Evolutionary conservation across 1,140 invertebrate species (phyloP), one percentile per base, ranked within the genome.

Genomic region (Diachasma alloeum): DNA sequence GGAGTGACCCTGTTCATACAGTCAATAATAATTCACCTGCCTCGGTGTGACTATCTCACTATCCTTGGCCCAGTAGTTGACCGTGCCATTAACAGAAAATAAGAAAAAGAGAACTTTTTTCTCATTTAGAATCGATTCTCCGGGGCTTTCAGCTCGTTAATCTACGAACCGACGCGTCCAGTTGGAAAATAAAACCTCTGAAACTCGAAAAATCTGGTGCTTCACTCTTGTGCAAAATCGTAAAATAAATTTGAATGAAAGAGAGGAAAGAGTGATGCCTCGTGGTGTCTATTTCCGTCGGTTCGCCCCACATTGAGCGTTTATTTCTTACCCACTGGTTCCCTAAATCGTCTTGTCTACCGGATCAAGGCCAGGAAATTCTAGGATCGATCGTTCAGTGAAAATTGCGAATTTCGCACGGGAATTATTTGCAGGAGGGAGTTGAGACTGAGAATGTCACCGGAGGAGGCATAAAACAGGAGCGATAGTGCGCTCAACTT

Each of bases 241-340:
- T 19, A 9, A 63, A 0, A 10, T 19, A 63, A 63, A 26, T 53
- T 53, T 53, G 48, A 53, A 53, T 53, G 48, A 15, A 22, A 9
- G 48, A 22, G 19, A 15, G 22, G 59, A 63, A 63, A 63, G 15
- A 26, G 26, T 63, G 24, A 15, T 75, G 66, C 19, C 74, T 79
- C 72, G 46, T 53, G 44, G 72, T 72, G 56, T 68, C 84, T 86
- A 83, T 84, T 83, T 86, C 75, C 80, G 79, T 68, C 77, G 76
- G 63, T 75, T 46, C 72, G 85, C 83, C 84, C 85, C 84, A 87
- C 84, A 87, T 87, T 48, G 78, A 83, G 84, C 83, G 84, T 10
- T 85, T 85, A 82, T 85, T 84, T 85, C 75, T 42, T 79, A 46
- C 53, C 48, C 53, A 75, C n/a, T 42, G 53, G 44, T 11, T 67